phyloP scores from a whole-genome alignment of 1,140 invertebrate genomes.

The Lasioglossum albipes region DNA sequence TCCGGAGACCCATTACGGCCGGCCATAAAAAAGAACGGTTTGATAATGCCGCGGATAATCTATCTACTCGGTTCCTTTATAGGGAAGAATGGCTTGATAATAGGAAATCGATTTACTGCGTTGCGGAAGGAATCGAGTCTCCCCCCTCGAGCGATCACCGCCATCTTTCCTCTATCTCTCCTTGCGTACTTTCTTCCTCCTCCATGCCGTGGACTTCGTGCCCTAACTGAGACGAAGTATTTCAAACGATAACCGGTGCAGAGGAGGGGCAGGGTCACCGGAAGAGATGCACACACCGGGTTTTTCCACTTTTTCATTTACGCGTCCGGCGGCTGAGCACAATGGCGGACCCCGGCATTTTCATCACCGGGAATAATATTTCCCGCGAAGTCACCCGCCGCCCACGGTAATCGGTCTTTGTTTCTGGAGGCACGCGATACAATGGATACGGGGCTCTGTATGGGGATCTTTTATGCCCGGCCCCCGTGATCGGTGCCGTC shows the following conservation, averaged over 20 bases:
- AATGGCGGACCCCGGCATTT: not conserved
- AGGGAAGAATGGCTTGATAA: conserved; percentile 55
- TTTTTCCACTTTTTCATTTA: conserved; percentile 26
- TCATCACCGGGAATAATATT: conserved; percentile 31
- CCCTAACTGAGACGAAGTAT: conserved; percentile 23
- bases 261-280: too few species aligned
- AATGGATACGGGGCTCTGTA: not conserved
- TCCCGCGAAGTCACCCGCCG: conserved; percentile 35
- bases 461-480: conserved; percentile 21
- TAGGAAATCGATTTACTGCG: conserved; percentile 63
- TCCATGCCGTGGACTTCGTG: not conserved
- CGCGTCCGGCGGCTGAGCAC: not conserved
- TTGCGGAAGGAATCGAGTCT: conserved; percentile 30
- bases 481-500: not conserved
- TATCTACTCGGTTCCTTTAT: conserved; percentile 54
- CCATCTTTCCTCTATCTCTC: conserved; percentile 3
- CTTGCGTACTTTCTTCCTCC: too few species aligned
- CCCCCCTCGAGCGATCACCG: not conserved
- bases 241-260: conserved; percentile 21
- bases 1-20: conserved; percentile 32
- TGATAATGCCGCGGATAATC: conserved; percentile 61
- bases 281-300: not conserved
- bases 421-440: conserved; percentile 15
- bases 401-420: conserved; percentile 26
- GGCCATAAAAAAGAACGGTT: conserved; percentile 49